These are phyloP conservation scores for Ips typographus DNA, from an alignment of 1,140 invertebrate species.

Conservation along the genomic window DNA sequence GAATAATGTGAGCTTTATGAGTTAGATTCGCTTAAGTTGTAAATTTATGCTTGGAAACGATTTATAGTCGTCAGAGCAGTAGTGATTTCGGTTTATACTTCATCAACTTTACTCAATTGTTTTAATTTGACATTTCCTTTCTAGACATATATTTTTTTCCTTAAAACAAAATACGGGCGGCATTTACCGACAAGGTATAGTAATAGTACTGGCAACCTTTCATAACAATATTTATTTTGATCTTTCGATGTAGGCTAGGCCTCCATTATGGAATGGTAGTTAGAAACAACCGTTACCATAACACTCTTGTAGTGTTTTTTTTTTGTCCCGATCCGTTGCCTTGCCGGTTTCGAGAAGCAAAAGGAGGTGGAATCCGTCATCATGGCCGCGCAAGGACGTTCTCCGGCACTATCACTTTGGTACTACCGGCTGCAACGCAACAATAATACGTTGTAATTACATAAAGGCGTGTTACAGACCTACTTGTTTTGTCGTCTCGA, in stretches of 20 bases:
- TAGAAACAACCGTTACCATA: constrained; percentile 25
- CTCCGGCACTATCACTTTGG: constrained; percentile 27
- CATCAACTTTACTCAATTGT: no score
- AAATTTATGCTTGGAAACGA: constrained; percentile 15
- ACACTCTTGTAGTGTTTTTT: constrained; percentile 8
- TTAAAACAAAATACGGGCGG: not conserved
- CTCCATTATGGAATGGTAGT: constrained; percentile 12
- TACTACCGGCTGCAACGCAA: constrained; percentile 24
- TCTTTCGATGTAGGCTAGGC: constrained; percentile 27
- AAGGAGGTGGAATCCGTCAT: constrained; percentile 23
- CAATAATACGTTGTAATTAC: constrained; percentile 23
- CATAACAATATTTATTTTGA: constrained; percentile 23
- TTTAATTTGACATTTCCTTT: no score
- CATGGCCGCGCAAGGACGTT: constrained; percentile 30
- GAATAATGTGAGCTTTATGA: constrained; percentile 27
- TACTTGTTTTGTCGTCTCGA: constrained; percentile 14
- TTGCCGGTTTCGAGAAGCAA: constrained; percentile 23
- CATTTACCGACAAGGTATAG: not conserved
- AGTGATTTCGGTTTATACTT: not conserved
- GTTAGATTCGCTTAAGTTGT: constrained; percentile 28
- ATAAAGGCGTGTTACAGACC: constrained; percentile 29
- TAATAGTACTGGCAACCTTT: constrained; percentile 8
- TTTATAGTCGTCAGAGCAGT: constrained; percentile 1
- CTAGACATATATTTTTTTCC: no score
- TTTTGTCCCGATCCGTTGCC: constrained; percentile 4